Evolutionary conservation across 2,888 invertebrate species (phyloP), one percentile per base, ranked within the genome.

Genomic region (Iphiclides podalirius): DNA sequence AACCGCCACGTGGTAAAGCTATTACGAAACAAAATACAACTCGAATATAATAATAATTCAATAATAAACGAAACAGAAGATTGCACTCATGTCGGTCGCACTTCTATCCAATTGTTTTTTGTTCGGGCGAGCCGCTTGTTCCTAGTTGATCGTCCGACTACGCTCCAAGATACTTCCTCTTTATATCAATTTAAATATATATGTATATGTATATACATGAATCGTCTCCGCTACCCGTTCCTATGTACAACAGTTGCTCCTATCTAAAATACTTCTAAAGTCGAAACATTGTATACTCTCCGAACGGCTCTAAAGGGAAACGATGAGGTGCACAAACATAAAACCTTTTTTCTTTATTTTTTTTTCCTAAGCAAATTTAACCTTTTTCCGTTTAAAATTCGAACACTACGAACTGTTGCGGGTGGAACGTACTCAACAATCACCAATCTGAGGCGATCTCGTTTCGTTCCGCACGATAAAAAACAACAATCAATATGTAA

Each of bases 61-160:
- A 63, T 68, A 59, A 64, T 63, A 70, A 72, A 76, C 73, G 72
- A 78, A 20, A 76, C 68, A 67, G 70, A 81, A 74, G 75, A 86
- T 85, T 87, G 87, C 86, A 85, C 85, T 72, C 11, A 31, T n/a
- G 31, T 31, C 69, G 65, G 9, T 36, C 36, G 15, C 36, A n/a
- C 15, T 36, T 8, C 8, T 16, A 11, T 34, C 33, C 20, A 42
- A 16, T n/a, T 86, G 82, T 77, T 75, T 78, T 66, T 82, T 84
- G 81, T 75, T 84, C 82, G 76, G 79, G 87, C 87, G 87, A 88
- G 87, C 85, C 74, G 78, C 75, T 45, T 84, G 87, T 88, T 88
- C 87, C 87, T 77, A 79, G 76, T 84, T 78, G 73, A 75, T 80
- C 75, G 72, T 76, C 76, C 72, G 66, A 71, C 71, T 82, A 82